These are phyloP conservation scores for Saccostrea cuccullata DNA, from an alignment of 1,140 invertebrate genomes.

Conservation along the genomic window DNA sequence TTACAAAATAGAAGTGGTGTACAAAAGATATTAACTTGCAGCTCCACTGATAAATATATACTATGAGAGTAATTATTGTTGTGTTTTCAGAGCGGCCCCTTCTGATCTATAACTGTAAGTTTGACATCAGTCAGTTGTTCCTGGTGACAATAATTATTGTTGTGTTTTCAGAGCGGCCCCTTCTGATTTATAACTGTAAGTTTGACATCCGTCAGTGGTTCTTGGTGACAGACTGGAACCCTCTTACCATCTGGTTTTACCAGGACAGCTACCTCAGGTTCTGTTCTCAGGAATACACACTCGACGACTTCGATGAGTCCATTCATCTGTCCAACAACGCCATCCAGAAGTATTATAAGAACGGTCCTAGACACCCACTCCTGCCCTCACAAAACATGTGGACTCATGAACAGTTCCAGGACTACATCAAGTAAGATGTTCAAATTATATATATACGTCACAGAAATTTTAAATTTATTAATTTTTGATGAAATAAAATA, in stretches of 20 bases:
- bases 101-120: conserved; percentile 93
- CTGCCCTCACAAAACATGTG: conserved; percentile 91
- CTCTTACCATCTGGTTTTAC: conserved; percentile 95
- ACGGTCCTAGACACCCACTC: conserved; percentile 85
- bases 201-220: conserved; percentile 91
- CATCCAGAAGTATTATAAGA: conserved; percentile 94
- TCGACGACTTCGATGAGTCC: conserved; percentile 93
- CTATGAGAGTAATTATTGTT: background rate
- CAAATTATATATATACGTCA: background rate
- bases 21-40: no score
- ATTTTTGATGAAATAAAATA: no score
- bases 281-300: conserved; percentile 92
- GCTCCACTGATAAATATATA: background rate
- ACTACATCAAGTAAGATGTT: conserved; percentile 76
- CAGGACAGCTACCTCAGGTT: conserved; percentile 92
- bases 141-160: conserved; percentile 82
- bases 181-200: conserved; percentile 93
- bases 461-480: no score
- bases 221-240: conserved; percentile 92
- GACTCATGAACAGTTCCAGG: conserved; percentile 84
- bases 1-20: no score
- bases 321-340: conserved; percentile 96
- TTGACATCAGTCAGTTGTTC: conserved; percentile 90
- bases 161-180: conserved; percentile 77
- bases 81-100: conserved; percentile 80